These are phyloP conservation scores for Latrodectus geometricus DNA, from an alignment of 1,140 invertebrate genomes.

Conservation along the genomic window DNA sequence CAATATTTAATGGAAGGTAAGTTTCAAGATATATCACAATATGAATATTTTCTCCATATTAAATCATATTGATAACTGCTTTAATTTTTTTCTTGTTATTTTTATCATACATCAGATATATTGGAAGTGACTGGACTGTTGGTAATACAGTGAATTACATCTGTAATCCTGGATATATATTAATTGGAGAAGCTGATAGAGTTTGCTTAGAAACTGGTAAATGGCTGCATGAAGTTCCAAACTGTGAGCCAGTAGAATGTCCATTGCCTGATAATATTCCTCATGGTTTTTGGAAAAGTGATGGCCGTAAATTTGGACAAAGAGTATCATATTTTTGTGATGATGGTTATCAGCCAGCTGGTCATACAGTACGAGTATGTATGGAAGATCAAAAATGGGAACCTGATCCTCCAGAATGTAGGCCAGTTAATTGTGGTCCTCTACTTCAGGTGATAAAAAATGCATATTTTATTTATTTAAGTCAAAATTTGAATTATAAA, in stretches of 20 bases:
- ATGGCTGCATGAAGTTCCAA: constrained; percentile 67
- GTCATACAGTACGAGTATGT: constrained; percentile 67
- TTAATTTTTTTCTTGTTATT: not conserved
- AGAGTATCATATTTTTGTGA: constrained; percentile 68
- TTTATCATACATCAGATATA: constrained; percentile 24
- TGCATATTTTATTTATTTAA: not conserved
- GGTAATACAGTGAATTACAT: constrained; percentile 67
- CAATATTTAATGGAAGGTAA: constrained; percentile 64
- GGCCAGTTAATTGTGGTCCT: constrained; percentile 65
- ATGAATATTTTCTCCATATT: not conserved
- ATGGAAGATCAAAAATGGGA: constrained; percentile 69
- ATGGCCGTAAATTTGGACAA: constrained; percentile 58
- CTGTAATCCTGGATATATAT: constrained; percentile 68
- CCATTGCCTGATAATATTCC: constrained; percentile 38
- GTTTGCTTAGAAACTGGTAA: constrained; percentile 68
- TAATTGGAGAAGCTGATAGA: constrained; percentile 66
- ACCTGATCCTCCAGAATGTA: constrained; percentile 66
- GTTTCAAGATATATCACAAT: not conserved
- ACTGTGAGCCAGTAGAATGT: constrained; percentile 66
- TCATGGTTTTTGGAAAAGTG: constrained; percentile 52
- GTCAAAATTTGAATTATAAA: too few species aligned
- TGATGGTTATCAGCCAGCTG: constrained; percentile 68
- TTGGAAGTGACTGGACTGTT: constrained; percentile 64
- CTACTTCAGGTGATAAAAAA: constrained; percentile 64
- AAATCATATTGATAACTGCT: not conserved